These are phyloP conservation scores for Sarcophaga variegata DNA, from an alignment of 2,888 invertebrate genomes.

Conservation along the genomic window DNA sequence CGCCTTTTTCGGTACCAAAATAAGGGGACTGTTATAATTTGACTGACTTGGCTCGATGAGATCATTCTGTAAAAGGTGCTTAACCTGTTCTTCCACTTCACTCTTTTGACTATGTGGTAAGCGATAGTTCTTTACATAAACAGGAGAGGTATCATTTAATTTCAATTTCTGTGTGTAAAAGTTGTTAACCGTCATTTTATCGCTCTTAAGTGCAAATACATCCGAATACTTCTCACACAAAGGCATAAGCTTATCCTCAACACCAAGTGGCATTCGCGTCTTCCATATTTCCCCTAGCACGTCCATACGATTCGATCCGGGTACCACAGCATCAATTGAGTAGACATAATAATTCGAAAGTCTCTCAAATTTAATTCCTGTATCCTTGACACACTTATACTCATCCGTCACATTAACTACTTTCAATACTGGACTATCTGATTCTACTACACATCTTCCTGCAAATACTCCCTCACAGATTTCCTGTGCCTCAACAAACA, in stretches of 20 bases:
- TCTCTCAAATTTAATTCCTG: not conserved
- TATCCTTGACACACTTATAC: not conserved
- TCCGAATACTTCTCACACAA: slow-evolving; percentile 12
- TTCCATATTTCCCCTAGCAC: not conserved
- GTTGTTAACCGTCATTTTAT: slow-evolving; percentile 7
- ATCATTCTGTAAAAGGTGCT: too few species aligned
- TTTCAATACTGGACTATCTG: not conserved
- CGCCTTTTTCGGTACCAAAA: too few species aligned
- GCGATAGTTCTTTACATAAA: too few species aligned
- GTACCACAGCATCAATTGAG: not conserved
- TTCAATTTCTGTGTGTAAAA: not conserved
- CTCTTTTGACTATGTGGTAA: too few species aligned
- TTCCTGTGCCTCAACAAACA: not conserved
- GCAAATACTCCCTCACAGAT: slow-evolving; percentile 13
- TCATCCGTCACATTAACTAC: slow-evolving; percentile 5
- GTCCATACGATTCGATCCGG: not conserved
- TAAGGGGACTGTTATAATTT: too few species aligned
- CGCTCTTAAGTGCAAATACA: slow-evolving; percentile 12
- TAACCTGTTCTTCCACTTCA: too few species aligned
- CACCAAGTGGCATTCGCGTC: not conserved
- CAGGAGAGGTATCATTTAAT: too few species aligned
- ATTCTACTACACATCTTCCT: not conserved
- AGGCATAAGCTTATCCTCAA: not conserved
- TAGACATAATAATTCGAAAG: slow-evolving; percentile 15
- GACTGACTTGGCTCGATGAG: too few species aligned